Conservation (phyloP, 2,113 vertebrate species). For the Strix aluco region DNA sequence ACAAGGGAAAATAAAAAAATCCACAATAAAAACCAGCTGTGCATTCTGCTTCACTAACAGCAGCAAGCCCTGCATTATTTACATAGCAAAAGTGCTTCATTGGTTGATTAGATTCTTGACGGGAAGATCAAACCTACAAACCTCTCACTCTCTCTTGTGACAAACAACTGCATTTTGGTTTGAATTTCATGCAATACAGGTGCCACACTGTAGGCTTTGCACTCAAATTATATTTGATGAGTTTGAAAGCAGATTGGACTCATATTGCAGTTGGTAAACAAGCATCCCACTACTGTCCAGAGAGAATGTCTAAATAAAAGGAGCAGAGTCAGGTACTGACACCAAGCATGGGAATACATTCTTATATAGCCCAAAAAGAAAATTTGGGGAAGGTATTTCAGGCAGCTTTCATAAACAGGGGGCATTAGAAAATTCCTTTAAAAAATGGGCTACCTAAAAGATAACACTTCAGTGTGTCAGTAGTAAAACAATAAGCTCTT, state of each 20-base stretch:
- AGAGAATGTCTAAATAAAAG: background rate
- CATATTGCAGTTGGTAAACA: background rate
- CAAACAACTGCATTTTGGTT: background rate
- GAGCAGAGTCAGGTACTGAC: background rate
- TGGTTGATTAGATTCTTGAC: background rate
- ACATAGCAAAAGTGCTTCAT: background rate
- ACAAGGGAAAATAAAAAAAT: fast-evolving
- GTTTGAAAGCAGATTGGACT: background rate
- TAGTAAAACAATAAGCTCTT: background rate
- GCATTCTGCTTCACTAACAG: background rate
- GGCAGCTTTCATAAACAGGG: background rate
- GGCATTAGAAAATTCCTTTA: background rate
- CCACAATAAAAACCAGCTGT: background rate
- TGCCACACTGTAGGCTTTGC: background rate
- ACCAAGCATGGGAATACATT: background rate
- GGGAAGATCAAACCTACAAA: background rate
- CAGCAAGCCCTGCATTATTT: background rate
- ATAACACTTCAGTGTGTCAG: background rate
- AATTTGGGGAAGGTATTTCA: background rate
- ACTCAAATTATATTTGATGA: background rate
- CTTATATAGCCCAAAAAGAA: background rate
- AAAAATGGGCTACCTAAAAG: background rate
- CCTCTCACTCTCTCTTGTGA: background rate
- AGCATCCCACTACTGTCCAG: background rate
- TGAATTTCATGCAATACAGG: background rate